Conservation (phyloP, 2,888 invertebrate genomes). For the Ochropacha duplaris region DNA sequence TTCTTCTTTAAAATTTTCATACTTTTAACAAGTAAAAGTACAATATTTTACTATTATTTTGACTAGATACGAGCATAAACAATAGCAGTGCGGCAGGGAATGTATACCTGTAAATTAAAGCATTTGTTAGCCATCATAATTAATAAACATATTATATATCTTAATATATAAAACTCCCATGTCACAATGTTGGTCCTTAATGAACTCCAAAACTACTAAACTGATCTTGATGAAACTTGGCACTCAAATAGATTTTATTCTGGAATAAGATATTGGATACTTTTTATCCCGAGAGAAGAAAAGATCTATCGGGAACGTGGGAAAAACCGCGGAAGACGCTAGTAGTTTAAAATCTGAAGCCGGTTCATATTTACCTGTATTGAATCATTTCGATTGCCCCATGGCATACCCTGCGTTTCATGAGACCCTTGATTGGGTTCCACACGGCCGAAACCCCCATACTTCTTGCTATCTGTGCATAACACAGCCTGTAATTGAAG, state of each 20-base stretch:
- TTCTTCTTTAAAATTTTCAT: not conserved
- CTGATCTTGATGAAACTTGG: too few relatives aligned
- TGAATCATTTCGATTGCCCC: conserved; percentile 76
- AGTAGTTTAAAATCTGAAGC: not conserved
- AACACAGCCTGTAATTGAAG: conserved; percentile 60
- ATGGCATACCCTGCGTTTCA: conserved; percentile 64
- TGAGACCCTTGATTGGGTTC: conserved; percentile 64
- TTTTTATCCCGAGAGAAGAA: too few relatives aligned
- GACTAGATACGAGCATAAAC: conserved; percentile 74
- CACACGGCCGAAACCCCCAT: conserved; percentile 74
- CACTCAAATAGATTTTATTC: too few relatives aligned
- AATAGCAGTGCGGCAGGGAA: conserved; percentile 88
- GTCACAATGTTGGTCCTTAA: too few relatives aligned
- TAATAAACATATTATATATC: too few relatives aligned
- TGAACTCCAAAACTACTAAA: too few relatives aligned
- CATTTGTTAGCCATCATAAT: conserved; percentile 6
- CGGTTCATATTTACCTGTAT: conserved; percentile 70
- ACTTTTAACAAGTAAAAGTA: not conserved
- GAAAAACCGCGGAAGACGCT: too few relatives aligned
- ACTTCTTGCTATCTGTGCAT: conserved; percentile 73
- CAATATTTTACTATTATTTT: too few relatives aligned
- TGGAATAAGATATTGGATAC: too few relatives aligned
- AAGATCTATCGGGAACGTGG: too few relatives aligned
- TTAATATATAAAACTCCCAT: too few relatives aligned
- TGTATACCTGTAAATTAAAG: conserved; percentile 84